A percentile compares a stretch with the other conserved stretches of the same genome.
phyloP scores from a whole-genome alignment of 2,888 invertebrate species.

The Pheosia gnoma region DNA sequence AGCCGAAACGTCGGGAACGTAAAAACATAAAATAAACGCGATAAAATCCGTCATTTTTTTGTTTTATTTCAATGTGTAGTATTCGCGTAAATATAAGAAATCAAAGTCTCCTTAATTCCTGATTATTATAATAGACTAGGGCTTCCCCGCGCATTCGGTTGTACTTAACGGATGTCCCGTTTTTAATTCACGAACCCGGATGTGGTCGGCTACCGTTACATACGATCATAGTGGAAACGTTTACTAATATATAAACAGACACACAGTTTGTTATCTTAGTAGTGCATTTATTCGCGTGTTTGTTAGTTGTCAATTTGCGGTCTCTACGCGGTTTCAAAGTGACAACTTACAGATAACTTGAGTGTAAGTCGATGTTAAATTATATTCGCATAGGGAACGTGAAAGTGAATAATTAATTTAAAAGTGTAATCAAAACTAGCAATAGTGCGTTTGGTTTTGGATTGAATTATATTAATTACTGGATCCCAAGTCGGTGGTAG shows the following conservation, averaged over 20 bases:
- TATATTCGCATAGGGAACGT: too few species aligned
- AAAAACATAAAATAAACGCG: too few species aligned
- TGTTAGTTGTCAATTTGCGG: slow-evolving; percentile 19
- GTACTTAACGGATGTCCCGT: slow-evolving; percentile 46
- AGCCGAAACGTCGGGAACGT: too few species aligned
- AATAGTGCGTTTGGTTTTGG: too few species aligned
- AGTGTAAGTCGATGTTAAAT: slow-evolving; percentile 19
- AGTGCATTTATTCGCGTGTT: slow-evolving; percentile 20
- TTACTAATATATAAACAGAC: slow-evolving; percentile 50
- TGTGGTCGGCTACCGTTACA: slow-evolving; percentile 59
- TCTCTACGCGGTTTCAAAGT: background rate
- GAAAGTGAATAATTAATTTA: too few species aligned
- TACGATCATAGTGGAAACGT: slow-evolving; percentile 42
- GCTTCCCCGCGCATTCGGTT: slow-evolving; percentile 28
- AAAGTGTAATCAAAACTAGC: too few species aligned
- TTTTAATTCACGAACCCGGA: slow-evolving; percentile 61
- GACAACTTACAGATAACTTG: background rate
- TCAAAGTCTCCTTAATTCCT: background rate
- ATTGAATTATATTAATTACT: too few species aligned
- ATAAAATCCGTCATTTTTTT: too few species aligned
- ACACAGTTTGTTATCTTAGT: slow-evolving; percentile 24
- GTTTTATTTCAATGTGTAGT: too few species aligned
- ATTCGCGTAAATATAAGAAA: too few species aligned
- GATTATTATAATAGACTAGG: slow-evolving; percentile 6
- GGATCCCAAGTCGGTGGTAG: too few species aligned